Conservation (phyloP, 2,113 vertebrate species). For the Hemiscyllium ocellatum region DNA sequence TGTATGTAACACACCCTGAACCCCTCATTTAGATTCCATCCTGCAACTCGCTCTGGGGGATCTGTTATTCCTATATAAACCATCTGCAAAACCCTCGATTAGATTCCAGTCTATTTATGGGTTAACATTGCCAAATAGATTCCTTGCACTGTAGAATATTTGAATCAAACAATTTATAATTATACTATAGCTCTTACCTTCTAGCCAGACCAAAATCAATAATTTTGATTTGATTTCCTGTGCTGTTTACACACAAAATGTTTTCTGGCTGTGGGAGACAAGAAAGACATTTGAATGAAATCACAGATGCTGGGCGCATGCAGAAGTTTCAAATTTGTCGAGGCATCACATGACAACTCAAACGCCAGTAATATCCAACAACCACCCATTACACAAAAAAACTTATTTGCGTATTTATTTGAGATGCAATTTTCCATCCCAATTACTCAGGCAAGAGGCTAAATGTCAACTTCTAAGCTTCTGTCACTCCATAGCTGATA, state of each 20-base stretch:
- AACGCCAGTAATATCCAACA: background rate
- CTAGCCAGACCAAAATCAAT: conserved; percentile 92
- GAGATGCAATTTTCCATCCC: too few relatives aligned
- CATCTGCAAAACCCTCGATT: too few relatives aligned
- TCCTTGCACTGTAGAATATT: background rate
- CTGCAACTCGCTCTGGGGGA: too few relatives aligned
- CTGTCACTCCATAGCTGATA: background rate
- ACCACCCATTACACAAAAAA: too few relatives aligned
- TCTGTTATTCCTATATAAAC: too few relatives aligned
- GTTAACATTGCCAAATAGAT: background rate
- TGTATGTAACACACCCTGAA: too few relatives aligned
- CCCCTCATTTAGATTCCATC: too few relatives aligned
- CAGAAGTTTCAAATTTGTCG: background rate
- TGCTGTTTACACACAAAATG: conserved; percentile 78
- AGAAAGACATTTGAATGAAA: background rate
- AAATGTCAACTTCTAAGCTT: background rate
- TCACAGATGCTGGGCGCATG: background rate
- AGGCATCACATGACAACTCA: background rate
- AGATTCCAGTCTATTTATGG: background rate
- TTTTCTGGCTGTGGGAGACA: conserved; percentile 75
- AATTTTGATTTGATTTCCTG: conserved; percentile 83
- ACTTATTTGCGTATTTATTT: background rate
- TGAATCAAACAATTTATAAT: background rate
- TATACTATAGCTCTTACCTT: conserved; percentile 56
- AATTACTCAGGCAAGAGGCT: background rate